Evolutionary conservation across 1,140 invertebrate species (phyloP), one percentile per base, ranked within the genome.

Genomic region (Tetragnatha versicolor): DNA sequence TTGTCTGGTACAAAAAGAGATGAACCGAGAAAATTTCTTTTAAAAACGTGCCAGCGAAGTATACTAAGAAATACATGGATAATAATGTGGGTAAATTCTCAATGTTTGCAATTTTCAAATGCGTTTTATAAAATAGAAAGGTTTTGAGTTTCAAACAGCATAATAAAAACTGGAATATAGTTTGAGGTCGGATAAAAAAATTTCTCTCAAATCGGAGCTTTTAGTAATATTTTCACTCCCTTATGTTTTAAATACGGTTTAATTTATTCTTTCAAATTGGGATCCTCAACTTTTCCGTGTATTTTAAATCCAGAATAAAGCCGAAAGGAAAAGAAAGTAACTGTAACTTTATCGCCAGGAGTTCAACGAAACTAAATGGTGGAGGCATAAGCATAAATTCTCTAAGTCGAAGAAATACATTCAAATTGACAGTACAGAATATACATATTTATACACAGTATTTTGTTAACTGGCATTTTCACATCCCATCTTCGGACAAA

Each of bases 391-490:
- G 55, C 17, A 22, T 2, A 58, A 58, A 53, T 53, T 27, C 7
- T 53, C 49, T 53, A 1, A 63, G 49, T 29, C 27, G 25, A 20
- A 47, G 42, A 29, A 58, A 27, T 17, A 63, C 31, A 63, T 39
- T 63, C 20, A 22, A 63, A 63, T 17, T 3, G 33, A 63, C 60
- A 39, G 12, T n/a, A 69, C 66, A 51, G 31, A 51, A 53, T 69
- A 53, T 51, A 69, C 42, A 68, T 49, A 47, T 68, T 68, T 68
- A 68, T 68, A 49, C 63, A 68, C 63, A 49, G 49, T 68, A 49
- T 39, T 68, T 25, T 27, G 42, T 20, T 51, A n/a, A 63, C 60
- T 63, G 60, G 33, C 33, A 63, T 27, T 63, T 12, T 39, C 35
- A 22, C 22, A 29, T 60, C 55, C 31, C 31, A 29, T 6, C 22